Percentiles rank a stretch among this genome's conserved stretches.
Conservation (phyloP, 2,797 vertebrate species). For the Triplophysa yarkandensis region DNA sequence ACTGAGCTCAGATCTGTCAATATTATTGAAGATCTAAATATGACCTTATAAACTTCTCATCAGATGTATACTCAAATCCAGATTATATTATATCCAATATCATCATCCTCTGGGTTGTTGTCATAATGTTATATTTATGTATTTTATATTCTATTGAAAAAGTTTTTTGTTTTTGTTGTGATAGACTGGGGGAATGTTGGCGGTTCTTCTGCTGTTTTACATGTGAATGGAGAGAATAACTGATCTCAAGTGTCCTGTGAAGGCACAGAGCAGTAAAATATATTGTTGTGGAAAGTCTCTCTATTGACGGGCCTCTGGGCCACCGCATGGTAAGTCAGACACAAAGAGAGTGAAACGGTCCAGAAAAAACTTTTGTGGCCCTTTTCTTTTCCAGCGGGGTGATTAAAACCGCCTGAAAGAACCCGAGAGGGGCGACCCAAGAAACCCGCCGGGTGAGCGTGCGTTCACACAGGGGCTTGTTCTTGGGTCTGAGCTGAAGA, state of each 20-base stretch:
- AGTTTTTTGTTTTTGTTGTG: too few relatives aligned
- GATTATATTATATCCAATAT: too few relatives aligned
- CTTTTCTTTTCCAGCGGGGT: conserved; percentile 72
- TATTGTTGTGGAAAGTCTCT: conserved; percentile 75
- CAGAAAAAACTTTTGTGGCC: conserved; percentile 84
- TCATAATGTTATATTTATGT: too few relatives aligned
- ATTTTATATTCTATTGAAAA: too few relatives aligned
- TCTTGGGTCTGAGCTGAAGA: conserved; percentile 51
- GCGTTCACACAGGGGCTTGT: conserved; percentile 55
- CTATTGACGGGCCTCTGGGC: conserved; percentile 73
- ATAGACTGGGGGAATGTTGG: too few relatives aligned
- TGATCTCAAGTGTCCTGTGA: conserved; percentile 78
- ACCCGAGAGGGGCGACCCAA: conserved; percentile 41
- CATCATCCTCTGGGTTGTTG: too few relatives aligned
- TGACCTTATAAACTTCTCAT: too few relatives aligned
- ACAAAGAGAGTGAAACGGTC: conserved; percentile 83
- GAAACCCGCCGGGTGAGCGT: conserved; percentile 56
- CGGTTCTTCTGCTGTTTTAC: conserved; percentile 63
- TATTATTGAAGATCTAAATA: too few relatives aligned
- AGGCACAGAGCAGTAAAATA: conserved; percentile 79
- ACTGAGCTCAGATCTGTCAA: too few relatives aligned
- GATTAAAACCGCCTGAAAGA: conserved; percentile 68
- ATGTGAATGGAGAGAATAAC: conserved; percentile 73
- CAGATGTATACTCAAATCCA: too few relatives aligned
- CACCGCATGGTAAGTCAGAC: conserved; percentile 73